phyloP scores from a whole-genome alignment of 2,888 invertebrate species.

The Silvanus unidentatus region DNA sequence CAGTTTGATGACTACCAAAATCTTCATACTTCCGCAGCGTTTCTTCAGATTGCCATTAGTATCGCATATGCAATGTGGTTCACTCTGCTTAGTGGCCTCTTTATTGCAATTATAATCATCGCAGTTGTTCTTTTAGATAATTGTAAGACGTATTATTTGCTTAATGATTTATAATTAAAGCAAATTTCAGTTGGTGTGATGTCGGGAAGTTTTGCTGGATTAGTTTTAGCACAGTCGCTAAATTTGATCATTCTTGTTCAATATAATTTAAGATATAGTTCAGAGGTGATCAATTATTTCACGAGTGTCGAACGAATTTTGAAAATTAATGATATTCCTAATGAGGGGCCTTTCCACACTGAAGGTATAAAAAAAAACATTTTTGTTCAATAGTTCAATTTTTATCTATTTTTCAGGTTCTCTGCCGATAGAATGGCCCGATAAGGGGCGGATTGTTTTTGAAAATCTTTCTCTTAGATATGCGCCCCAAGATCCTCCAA shows the following conservation, averaged over 20 bases:
- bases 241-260: constrained; percentile 76
- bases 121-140: too few species aligned
- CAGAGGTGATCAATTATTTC: constrained; percentile 69
- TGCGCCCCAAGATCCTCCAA: constrained; percentile 55
- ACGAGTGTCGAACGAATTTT: constrained; percentile 76
- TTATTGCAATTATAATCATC: too few species aligned
- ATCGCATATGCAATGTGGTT: neutral
- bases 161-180: too few species aligned
- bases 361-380: too few species aligned
- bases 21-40: neutral
- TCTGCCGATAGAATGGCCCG: constrained; percentile 60
- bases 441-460: constrained; percentile 54
- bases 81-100: too few species aligned
- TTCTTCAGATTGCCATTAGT: neutral
- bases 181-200: constrained; percentile 12
- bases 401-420: too few species aligned
- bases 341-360: constrained; percentile 60
- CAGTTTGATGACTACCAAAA: neutral
- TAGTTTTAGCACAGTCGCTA: constrained; percentile 46
- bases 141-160: too few species aligned
- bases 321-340: constrained; percentile 69
- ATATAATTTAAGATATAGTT: constrained; percentile 72
- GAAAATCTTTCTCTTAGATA: constrained; percentile 60
- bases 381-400: too few species aligned
- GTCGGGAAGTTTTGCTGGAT: constrained; percentile 25